These are phyloP conservation scores for Pelusios castaneus DNA, from an alignment of 2,113 vertebrate species.

Conservation along the genomic window DNA sequence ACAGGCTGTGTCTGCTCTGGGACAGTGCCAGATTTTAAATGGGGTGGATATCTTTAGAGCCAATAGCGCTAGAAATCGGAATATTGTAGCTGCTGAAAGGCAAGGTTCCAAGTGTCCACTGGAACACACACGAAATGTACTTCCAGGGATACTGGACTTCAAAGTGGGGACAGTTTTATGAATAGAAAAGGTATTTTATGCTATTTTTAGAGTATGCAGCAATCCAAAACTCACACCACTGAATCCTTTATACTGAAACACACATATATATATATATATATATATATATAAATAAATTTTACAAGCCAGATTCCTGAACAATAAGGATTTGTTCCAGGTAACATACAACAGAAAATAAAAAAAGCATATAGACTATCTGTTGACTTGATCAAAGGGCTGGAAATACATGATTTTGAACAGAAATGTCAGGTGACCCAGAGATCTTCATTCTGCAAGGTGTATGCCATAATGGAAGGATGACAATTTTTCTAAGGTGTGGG, in stretches of 20 bases:
- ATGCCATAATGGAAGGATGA: neutral
- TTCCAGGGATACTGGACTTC: neutral
- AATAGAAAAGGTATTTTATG: neutral
- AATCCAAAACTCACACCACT: neutral
- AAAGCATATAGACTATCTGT: neutral
- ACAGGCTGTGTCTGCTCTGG: rapidly evolving
- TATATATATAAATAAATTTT: neutral
- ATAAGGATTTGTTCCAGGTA: neutral
- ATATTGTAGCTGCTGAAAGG: neutral
- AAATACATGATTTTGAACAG: neutral
- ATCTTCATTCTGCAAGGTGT: neutral
- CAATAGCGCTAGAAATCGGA: neutral
- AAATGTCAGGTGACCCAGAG: neutral
- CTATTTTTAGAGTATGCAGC: neutral
- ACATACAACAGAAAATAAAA: neutral
- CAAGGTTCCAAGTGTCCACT: neutral
- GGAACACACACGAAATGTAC: neutral
- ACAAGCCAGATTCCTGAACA: neutral
- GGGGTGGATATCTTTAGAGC: neutral
- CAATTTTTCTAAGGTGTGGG: neutral
- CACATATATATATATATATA: rapidly evolving
- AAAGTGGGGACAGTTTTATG: neutral
- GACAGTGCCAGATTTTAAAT: neutral
- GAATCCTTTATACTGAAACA: neutral
- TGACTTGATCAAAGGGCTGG: neutral